phyloP scores from a whole-genome alignment of 2,888 invertebrate genomes.

The Tortricodes alternella region DNA sequence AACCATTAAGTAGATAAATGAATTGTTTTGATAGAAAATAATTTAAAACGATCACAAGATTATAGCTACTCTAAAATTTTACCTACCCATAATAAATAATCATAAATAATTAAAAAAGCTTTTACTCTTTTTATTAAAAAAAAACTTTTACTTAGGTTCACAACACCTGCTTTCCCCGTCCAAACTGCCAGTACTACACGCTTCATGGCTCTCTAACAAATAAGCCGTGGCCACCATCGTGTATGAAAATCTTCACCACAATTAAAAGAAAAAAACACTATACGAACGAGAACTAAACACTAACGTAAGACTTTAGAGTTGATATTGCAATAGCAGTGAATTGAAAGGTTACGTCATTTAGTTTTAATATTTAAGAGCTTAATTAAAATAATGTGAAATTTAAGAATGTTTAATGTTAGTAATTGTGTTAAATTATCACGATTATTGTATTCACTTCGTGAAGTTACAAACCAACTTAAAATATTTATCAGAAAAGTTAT shows the following conservation, averaged over 20 bases:
- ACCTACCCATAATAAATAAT: no score
- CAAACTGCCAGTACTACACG: constrained; percentile 49
- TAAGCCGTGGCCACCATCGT: constrained; percentile 56
- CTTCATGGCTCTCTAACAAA: constrained; percentile 61
- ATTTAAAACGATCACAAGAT: no score
- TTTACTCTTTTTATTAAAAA: background rate
- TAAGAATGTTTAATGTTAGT: constrained; percentile 17
- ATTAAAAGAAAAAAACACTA: constrained; percentile 48
- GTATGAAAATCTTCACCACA: constrained; percentile 59
- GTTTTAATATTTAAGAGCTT: background rate
- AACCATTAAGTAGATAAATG: no score
- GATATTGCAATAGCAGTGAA: background rate
- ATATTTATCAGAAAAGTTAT: no score
- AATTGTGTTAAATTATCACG: constrained; percentile 6
- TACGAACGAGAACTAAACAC: background rate
- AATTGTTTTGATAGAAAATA: no score
- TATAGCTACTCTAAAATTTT: no score
- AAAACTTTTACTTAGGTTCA: constrained; percentile 34
- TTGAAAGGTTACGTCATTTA: background rate
- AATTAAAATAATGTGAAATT: constrained; percentile 18
- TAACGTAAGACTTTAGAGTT: background rate
- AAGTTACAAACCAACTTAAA: background rate
- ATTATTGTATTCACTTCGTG: background rate
- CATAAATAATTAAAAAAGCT: no score
- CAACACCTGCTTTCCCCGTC: constrained; percentile 43